These are phyloP conservation scores for Scolanthus callimorphus DNA, from an alignment of 92 coral and sea anemone genomes.

Conservation along the genomic window DNA sequence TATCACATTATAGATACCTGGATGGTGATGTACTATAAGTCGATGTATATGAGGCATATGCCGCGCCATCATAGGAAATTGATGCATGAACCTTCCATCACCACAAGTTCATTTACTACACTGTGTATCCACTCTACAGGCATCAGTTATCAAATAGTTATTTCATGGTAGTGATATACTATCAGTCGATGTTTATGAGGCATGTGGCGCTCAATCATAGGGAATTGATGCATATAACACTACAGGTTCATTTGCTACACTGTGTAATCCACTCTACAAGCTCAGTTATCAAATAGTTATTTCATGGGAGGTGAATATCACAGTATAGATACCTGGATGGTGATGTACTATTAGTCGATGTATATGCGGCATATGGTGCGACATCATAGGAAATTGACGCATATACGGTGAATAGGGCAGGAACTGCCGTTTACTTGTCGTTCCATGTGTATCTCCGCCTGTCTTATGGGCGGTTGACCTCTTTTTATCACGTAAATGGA, in stretches of 20 bases:
- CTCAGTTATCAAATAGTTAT: too few species aligned
- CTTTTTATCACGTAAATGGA: not conserved
- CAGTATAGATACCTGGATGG: constrained; percentile 67
- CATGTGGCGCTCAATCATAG: too few species aligned
- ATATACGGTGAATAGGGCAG: constrained; percentile 33
- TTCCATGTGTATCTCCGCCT: not conserved
- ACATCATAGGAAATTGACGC: not conserved
- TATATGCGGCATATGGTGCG: constrained; percentile 54
- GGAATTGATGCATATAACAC: too few species aligned
- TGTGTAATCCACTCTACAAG: too few species aligned
- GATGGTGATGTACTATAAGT: constrained; percentile 91
- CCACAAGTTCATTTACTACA: too few species aligned
- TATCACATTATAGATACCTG: constrained; percentile 41
- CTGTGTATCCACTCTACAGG: too few species aligned
- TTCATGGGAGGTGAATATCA: not conserved
- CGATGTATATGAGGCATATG: constrained; percentile 71
- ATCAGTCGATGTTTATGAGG: too few species aligned
- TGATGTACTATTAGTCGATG: constrained; percentile 90
- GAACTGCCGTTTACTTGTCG: constrained; percentile 47
- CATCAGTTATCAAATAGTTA: too few species aligned
- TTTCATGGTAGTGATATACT: too few species aligned
- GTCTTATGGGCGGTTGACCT: not conserved
- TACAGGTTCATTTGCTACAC: too few species aligned
- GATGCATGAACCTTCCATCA: constrained; percentile 3
- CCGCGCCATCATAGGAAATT: constrained; percentile 10